Evolutionary conservation across 2,888 invertebrate genomes (phyloP), one percentile per base, ranked within the genome.

Genomic region (Lepidochitona cinerea): DNA sequence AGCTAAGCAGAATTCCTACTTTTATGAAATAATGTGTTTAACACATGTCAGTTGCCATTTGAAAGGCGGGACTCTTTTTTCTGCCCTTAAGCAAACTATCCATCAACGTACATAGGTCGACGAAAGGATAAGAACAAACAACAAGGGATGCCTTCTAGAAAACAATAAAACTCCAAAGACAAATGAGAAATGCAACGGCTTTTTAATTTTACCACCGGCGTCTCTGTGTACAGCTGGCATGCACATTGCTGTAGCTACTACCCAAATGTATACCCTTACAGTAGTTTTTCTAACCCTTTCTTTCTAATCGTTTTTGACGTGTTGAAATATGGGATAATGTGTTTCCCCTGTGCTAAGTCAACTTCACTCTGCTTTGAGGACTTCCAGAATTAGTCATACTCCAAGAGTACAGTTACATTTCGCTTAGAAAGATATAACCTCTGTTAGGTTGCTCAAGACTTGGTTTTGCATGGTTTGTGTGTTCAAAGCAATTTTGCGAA

Each of bases 261-360:
- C 59, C 2, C 59, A 59, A 4, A 23, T 59, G 59, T 59, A 59
- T 59, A 14, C 59, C 32, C 26, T 59, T 59, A 59, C 5, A 7
- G 7, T 59, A 29, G 59, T 59, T 59, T 59, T 59, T 32, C 59
- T 29, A 59, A 29, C 14, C 59, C 32, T 26, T 23, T 59, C 7
- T 59, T 18, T 29, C 59, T 59, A 59, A 59, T 59, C 18, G 59
- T 23, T 59, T 59, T 59, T 59, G 59, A 59, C 59, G 59, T 23
- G 59, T 59, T 59, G 32, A 59, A 59, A 59, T 26, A 59, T 2
- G 26, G 49, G 3, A 59, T 59, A 59, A 59, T 59, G 59, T 9
- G 14, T 2, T 14, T 29, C 26, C 59, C 49, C 23, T 49, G 23
- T 49, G 18, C 49, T n/a, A n/a, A n/a, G n/a, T n/a, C n/a, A n/a